Evolutionary conservation across 2,113 vertebrate genomes (phyloP).

Genomic region (Cebidichthys violaceus): DNA sequence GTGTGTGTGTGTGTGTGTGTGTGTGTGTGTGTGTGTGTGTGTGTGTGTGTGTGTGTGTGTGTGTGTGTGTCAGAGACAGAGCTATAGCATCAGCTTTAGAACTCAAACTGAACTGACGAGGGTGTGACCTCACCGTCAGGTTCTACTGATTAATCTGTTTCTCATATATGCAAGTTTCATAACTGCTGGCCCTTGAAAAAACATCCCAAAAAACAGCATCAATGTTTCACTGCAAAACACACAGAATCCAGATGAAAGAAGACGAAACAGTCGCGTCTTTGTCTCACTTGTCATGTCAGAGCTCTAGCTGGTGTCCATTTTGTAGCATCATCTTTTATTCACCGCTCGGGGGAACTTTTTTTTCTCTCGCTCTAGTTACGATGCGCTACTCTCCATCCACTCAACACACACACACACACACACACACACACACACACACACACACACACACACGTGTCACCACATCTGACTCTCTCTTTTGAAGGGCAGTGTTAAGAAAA

Average conservation of each 20-base stretch:
- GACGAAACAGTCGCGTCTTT: background rate
- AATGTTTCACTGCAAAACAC: constrained; percentile 11
- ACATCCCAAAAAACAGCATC: background rate
- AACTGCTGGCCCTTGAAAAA: background rate
- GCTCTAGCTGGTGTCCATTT: constrained; percentile 52
- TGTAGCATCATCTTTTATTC: constrained; percentile 68
- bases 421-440: background rate
- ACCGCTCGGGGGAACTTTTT: constrained; percentile 37
- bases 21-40: too few species aligned
- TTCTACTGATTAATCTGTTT: too few species aligned
- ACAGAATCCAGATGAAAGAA: background rate
- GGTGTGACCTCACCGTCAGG: too few species aligned
- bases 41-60: too few species aligned
- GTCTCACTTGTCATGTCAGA: constrained; percentile 17
- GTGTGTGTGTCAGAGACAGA: background rate
- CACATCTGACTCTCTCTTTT: background rate
- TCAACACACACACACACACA: constrained; percentile 5
- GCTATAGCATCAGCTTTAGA: constrained; percentile 25
- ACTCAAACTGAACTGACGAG: background rate
- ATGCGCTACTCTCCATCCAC: constrained; percentile 11
- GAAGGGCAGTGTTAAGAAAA: background rate
- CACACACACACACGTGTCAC: background rate
- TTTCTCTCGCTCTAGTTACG: constrained; percentile 53
- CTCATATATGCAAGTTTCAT: constrained; percentile 1
- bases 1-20: background rate